Evolutionary conservation across 2,113 vertebrate species (phyloP).

Genomic region (Fulmarus glacialis): DNA sequence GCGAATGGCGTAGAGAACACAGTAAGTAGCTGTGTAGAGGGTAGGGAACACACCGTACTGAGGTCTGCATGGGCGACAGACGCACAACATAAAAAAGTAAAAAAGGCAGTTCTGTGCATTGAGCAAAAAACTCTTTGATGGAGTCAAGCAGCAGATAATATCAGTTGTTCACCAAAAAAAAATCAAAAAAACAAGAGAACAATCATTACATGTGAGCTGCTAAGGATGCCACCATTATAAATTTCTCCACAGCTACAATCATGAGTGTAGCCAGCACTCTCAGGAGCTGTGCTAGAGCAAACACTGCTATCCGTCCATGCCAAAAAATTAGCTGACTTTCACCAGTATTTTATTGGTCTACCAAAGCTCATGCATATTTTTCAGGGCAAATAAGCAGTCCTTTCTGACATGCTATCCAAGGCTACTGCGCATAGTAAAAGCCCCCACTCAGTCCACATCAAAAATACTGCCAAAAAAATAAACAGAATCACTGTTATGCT

Average conservation of each 20-base stretch:
- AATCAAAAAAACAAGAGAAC: neutral
- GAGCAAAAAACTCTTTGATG: neutral
- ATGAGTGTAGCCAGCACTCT: neutral
- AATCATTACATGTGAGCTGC: neutral
- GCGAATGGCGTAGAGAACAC: neutral
- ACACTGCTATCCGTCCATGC: neutral
- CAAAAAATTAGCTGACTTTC: neutral
- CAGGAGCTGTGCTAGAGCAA: neutral
- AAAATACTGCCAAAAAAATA: neutral
- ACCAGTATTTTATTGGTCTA: neutral
- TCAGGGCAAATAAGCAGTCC: neutral
- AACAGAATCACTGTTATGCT: neutral
- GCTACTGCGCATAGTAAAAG: neutral
- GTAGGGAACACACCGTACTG: rapidly evolving
- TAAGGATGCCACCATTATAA: neutral
- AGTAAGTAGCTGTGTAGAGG: neutral
- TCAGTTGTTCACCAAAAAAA: neutral
- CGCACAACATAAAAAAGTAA: neutral
- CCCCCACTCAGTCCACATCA: neutral
- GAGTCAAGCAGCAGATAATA: neutral
- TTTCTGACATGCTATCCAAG: neutral
- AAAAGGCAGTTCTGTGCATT: neutral
- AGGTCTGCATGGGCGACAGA: neutral
- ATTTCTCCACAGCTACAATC: neutral
- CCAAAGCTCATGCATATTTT: neutral